Evolutionary conservation across 23 tunicate species (phyloP).

Genomic region (Trididemnum clinides): DNA sequence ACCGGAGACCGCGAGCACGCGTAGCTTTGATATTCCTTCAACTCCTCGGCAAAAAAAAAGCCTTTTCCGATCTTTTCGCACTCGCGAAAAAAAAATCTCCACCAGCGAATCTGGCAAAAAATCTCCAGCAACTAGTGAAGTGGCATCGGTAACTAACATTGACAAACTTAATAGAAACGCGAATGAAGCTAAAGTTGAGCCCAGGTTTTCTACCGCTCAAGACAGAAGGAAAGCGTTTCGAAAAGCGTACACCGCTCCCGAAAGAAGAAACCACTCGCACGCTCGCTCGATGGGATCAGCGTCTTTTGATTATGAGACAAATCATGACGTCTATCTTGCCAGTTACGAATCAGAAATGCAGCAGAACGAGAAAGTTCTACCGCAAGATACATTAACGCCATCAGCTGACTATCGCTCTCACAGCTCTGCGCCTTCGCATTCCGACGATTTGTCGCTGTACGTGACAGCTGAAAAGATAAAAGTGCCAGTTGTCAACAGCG

Average conservation of each 20-base stretch:
- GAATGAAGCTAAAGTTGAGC: neutral
- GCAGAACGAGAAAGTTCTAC: neutral
- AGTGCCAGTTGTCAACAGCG: neutral
- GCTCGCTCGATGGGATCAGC: slow-evolving; percentile 18
- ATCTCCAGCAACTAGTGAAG: neutral
- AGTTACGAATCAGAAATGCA: slow-evolving; percentile 77
- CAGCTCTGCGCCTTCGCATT: neutral
- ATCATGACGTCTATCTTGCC: slow-evolving; percentile 46
- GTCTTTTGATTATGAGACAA: slow-evolving; percentile 53
- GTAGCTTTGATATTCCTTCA: slow-evolving; percentile 26
- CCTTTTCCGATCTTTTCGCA: slow-evolving; percentile 39
- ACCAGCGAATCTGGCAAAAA: neutral
- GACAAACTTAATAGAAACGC: neutral
- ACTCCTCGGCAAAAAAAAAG: slow-evolving; percentile 47
- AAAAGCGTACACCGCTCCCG: slow-evolving; percentile 55
- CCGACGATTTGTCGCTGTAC: neutral
- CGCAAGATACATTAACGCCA: neutral
- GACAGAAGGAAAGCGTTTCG: slow-evolving; percentile 47
- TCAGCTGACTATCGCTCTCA: neutral
- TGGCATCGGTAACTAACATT: neutral
- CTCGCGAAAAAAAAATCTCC: slow-evolving; percentile 1
- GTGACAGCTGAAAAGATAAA: slow-evolving; percentile 2
- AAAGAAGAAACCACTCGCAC: neutral
- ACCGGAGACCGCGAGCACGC: neutral
- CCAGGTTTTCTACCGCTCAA: slow-evolving; percentile 30